Base-by-base conservation (phyloP, 2,113 vertebrate genomes). In the Vidua chalybeata region DNA sequence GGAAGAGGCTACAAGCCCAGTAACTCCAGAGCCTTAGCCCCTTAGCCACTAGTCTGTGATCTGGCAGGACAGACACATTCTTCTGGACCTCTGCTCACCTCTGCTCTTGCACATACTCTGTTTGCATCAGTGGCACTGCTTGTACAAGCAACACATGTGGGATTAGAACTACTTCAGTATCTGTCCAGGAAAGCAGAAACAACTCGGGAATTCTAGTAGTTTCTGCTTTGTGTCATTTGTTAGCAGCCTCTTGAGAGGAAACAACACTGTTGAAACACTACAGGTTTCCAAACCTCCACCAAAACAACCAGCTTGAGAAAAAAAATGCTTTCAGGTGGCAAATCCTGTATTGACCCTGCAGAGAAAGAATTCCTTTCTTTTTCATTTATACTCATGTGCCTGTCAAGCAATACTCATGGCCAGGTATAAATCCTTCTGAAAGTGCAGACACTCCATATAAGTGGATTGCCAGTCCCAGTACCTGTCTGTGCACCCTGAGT, bases 131-230 rank as follows among this genome's bases (percentile, higher is more conserved):
- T 14, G 13, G 49, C 20, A 66, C 6, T 12, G 20, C 41, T 46
- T 43, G 15, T 35, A 85, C 18, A 59, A 90, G 28, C 39, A 66
- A 15, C 0, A 0, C 33, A 33, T 0, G 0, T 0, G 1, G 23
- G 17, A 72, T 72, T 39, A 56, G 17, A 21, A 9, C 3, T 18
- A 23, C 51, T 52, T 82, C 31, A 51, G 22, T 17, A 49, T 54
- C 63, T 45, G 45, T 11, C 37, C 58, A 68, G 63, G 46, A 87
- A 54, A 87, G 27, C 18, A 72, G 67, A 62, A 84, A 72, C 2
- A 13, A 3, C 43, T 81, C 45, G 80, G 23, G 19, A 90, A 77
- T 84, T 88, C 41, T 37, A n/a, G 41, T 4, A 27, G 17, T 37
- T 88, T 51, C 35, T 73, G 31, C 37, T 82, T 52, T n/a, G 33